Conservation (phyloP, 2,113 vertebrate species). For the Limnothrissa miodon region DNA sequence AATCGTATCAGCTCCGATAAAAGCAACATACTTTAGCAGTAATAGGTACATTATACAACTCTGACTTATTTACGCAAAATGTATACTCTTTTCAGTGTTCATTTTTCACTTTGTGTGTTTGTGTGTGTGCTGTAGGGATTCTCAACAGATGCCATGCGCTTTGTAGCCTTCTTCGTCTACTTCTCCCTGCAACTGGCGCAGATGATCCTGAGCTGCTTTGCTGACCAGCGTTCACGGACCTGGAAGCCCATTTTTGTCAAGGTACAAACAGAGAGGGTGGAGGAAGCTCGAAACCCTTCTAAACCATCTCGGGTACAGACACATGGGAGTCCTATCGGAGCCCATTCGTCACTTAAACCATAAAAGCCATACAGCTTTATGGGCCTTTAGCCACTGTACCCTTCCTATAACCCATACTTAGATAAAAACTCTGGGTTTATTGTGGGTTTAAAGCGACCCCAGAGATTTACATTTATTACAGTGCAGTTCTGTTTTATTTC, state of each 20-base stretch:
- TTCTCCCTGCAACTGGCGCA: constrained; percentile 69
- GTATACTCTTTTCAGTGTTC: neutral
- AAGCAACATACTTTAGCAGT: neutral
- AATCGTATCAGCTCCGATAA: neutral
- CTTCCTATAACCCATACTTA: neutral
- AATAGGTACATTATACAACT: neutral
- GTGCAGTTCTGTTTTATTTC: neutral
- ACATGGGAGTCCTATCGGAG: neutral
- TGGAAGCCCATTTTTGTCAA: constrained; percentile 47
- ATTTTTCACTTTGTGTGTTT: neutral
- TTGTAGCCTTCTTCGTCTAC: constrained; percentile 67
- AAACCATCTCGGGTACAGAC: too few relatives aligned
- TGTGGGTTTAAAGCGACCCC: neutral
- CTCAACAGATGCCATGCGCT: constrained; percentile 58
- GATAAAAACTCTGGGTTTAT: neutral
- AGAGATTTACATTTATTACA: neutral
- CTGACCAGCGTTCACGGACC: constrained; percentile 71
- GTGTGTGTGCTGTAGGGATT: constrained; percentile 65
- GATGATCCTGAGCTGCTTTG: constrained; percentile 77
- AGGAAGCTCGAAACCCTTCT: too few relatives aligned
- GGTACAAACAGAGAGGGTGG: too few relatives aligned
- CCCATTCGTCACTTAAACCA: neutral
- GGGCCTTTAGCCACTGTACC: neutral
- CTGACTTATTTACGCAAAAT: neutral
- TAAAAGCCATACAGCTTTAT: neutral